Percentiles rank a stretch among this genome's conserved stretches.
Evolutionary conservation across 1,140 invertebrate species (phyloP).

Genomic region (Dendrolimus punctatus): DNA sequence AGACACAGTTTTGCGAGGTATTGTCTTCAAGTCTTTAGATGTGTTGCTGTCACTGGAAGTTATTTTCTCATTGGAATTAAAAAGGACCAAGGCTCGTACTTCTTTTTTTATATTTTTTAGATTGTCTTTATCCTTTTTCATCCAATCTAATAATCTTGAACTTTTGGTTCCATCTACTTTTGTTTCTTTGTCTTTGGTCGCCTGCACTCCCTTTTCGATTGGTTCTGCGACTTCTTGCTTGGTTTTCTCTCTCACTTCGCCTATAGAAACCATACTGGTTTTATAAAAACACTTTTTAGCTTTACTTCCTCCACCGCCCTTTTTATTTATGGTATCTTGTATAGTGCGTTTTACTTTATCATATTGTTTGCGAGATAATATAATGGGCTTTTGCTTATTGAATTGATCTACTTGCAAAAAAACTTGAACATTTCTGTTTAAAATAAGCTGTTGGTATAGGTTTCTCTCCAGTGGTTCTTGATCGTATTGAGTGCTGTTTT

Average conservation of each 20-base stretch:
- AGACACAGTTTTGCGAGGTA: constrained; percentile 20
- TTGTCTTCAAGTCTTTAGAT: neutral
- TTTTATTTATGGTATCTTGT: constrained; percentile 26
- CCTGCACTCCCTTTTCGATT: constrained; percentile 16
- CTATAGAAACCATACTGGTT: constrained; percentile 26
- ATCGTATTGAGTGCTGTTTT: too few species aligned
- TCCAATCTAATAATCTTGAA: neutral
- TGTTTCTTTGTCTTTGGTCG: neutral
- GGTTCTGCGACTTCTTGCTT: constrained; percentile 1
- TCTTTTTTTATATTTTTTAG: neutral
- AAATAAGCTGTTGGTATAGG: constrained; percentile 20
- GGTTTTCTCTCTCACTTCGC: constrained; percentile 22
- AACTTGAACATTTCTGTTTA: constrained; percentile 40
- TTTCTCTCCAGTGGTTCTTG: neutral
- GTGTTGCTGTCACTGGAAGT: neutral
- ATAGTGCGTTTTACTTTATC: constrained; percentile 47
- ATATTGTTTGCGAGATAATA: constrained; percentile 43
- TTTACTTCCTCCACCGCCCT: constrained; percentile 13
- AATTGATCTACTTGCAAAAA: constrained; percentile 35
- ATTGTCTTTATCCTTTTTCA: neutral
- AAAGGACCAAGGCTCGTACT: constrained; percentile 3
- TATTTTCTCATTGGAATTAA: constrained; percentile 1
- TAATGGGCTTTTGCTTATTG: constrained; percentile 34
- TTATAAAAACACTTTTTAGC: constrained; percentile 16
- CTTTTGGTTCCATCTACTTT: neutral